Conservation (phyloP, 2,888 invertebrate species). For the Cyclophora punctaria region DNA sequence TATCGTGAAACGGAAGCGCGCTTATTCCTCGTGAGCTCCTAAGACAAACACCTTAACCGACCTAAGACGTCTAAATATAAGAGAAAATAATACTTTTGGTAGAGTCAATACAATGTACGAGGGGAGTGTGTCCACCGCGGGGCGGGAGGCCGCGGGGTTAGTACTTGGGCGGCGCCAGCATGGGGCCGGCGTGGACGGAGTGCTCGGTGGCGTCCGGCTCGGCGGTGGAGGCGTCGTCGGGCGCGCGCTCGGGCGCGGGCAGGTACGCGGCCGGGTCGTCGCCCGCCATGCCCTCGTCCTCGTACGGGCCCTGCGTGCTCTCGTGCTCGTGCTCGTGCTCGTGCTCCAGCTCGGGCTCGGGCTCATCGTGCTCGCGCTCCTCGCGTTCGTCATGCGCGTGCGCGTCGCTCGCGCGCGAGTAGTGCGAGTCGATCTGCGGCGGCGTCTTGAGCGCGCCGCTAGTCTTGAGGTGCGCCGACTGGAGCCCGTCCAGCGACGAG, state of each 20-base stretch:
- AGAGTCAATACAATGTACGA: conserved; percentile 46
- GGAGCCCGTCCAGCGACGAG: conserved; percentile 66
- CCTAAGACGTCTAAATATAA: conserved; percentile 43
- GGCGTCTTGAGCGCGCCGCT: conserved; percentile 67
- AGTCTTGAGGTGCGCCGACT: conserved; percentile 65
- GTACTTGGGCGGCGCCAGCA: conserved; percentile 71
- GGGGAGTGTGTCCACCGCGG: conserved; percentile 11
- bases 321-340: conserved; percentile 45
- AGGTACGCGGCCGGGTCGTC: conserved; percentile 73
- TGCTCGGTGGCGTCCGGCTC: conserved; percentile 76
- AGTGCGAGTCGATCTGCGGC: conserved; percentile 76
- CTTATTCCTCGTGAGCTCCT: conserved; percentile 45
- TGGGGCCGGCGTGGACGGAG: conserved; percentile 72
- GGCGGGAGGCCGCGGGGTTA: conserved; percentile 50
- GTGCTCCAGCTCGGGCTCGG: conserved; percentile 49
- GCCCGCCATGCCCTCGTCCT: conserved; percentile 72
- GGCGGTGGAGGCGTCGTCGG: conserved; percentile 73
- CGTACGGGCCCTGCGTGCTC: conserved; percentile 78
- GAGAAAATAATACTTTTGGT: conserved; percentile 68
- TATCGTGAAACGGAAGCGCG: conserved; percentile 35
- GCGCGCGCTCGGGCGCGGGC: conserved; percentile 40
- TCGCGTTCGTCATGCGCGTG: conserved; percentile 36
- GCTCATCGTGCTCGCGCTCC: conserved; percentile 51
- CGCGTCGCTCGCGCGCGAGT: conserved; percentile 70
- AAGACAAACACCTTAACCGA: conserved; percentile 36